Percentiles rank a stretch among this genome's conserved stretches.
Conservation (phyloP, 2,888 invertebrate species). For the Callosobruchus maculatus region DNA sequence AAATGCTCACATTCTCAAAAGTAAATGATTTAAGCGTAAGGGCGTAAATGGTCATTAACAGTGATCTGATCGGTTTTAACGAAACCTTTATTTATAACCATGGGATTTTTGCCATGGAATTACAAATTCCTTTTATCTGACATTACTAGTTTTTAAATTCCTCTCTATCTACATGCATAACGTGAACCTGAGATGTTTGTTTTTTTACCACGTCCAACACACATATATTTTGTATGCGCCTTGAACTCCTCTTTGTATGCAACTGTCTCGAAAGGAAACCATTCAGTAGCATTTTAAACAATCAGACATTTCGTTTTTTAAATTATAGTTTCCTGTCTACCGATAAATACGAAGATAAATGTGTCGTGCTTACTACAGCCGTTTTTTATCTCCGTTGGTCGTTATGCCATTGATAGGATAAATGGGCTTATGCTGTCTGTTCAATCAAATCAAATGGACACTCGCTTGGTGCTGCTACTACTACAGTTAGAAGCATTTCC, state of each 20-base stretch:
- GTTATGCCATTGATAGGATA: not conserved
- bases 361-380: not conserved
- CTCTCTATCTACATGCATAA: no score
- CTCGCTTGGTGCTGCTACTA: not conserved
- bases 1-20: no score
- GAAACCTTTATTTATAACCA: no score
- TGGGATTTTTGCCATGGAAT: no score
- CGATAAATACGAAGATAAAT: not conserved
- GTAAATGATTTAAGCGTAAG: no score
- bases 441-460: not conserved
- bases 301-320: not conserved
- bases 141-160: no score
- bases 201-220: not conserved
- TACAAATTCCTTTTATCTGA: no score
- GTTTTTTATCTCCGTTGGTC: not conserved
- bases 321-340: not conserved
- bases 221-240: not conserved
- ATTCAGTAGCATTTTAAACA: not conserved
- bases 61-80: no score
- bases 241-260: not conserved
- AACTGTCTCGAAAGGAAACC: not conserved
- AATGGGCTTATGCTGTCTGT: not conserved
- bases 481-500: no score
- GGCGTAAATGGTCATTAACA: no score
- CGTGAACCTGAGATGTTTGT: no score